phyloP scores from a whole-genome alignment of 1,140 invertebrate species.

The Zaprionus davidi region DNA sequence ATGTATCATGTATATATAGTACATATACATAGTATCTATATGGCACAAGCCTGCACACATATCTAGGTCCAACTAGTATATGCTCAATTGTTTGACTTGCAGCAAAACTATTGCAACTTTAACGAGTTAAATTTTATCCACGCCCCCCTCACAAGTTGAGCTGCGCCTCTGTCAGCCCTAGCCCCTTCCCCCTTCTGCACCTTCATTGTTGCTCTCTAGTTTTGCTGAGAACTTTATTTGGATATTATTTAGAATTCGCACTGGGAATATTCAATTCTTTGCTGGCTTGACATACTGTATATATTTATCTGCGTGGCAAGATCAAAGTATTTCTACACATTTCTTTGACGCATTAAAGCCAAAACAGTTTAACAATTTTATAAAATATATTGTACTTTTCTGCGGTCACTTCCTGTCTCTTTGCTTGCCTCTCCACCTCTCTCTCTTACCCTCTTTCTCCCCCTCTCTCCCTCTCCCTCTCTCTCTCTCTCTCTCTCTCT shows the following conservation, averaged over 20 bases:
- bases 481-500: neutral
- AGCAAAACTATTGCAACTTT: conserved; percentile 46
- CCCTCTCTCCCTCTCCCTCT: neutral
- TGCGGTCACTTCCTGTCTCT: neutral
- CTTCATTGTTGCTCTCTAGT: neutral
- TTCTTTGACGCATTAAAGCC: neutral
- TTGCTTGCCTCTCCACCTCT: neutral
- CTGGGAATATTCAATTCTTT: too few relatives aligned
- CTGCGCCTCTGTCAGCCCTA: neutral
- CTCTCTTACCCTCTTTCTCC: neutral
- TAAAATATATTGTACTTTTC: too few relatives aligned
- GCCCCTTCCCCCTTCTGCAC: neutral
- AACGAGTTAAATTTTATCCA: conserved; percentile 16
- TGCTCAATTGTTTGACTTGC: neutral
- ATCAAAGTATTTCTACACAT: conserved; percentile 4
- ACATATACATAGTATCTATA: neutral
- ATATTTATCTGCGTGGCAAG: neutral
- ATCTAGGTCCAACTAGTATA: neutral
- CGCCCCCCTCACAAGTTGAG: neutral
- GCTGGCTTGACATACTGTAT: too few relatives aligned
- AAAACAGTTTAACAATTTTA: neutral
- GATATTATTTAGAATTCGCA: neutral
- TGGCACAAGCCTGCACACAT: conserved; percentile 4
- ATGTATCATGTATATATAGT: conserved; percentile 12
- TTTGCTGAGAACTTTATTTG: neutral